A percentile compares a stretch with the other conserved stretches of the same genome.
Evolutionary conservation across 92 coral and sea anemone genomes (phyloP).

Genomic region (Porites divaricata): DNA sequence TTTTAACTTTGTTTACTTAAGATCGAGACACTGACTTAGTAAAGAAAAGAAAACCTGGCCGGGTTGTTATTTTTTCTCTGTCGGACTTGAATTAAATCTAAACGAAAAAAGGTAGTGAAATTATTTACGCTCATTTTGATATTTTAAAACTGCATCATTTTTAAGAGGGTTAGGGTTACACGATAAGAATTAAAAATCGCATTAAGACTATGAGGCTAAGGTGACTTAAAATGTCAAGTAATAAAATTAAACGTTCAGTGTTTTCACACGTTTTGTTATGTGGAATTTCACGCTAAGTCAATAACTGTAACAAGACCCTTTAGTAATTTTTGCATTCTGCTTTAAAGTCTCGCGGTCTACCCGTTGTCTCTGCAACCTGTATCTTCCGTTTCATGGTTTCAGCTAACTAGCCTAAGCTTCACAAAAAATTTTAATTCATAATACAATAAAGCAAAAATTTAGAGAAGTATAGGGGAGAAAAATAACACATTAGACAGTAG

Average conservation of each 20-base stretch:
- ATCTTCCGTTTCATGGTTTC: slow-evolving; percentile 13
- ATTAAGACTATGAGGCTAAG: neutral
- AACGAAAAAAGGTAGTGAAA: slow-evolving; percentile 1
- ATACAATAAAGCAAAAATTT: too few relatives aligned
- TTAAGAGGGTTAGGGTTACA: slow-evolving; percentile 3
- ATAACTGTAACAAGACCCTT: slow-evolving; percentile 39
- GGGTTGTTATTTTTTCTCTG: slow-evolving; percentile 35
- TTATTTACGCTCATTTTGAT: neutral
- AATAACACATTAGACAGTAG: neutral
- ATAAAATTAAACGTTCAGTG: slow-evolving; percentile 18
- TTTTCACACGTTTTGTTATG: slow-evolving; percentile 48
- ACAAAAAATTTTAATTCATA: neutral
- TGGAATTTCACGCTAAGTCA: slow-evolving; percentile 45
- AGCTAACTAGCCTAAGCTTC: slow-evolving; percentile 1
- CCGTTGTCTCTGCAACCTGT: slow-evolving; percentile 18
- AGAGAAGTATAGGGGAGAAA: neutral
- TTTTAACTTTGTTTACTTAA: slow-evolving; percentile 66
- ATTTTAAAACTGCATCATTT: neutral
- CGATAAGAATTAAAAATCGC: neutral
- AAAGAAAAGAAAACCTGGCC: slow-evolving; percentile 25
- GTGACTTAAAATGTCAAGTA: slow-evolving; percentile 33
- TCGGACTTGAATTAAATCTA: slow-evolving; percentile 8
- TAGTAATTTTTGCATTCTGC: slow-evolving; percentile 34
- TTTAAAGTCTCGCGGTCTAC: slow-evolving; percentile 6
- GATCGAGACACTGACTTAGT: slow-evolving; percentile 40